These are phyloP conservation scores for Shinisaurus crocodilurus DNA, from an alignment of 2,113 vertebrate species.

Conservation along the genomic window DNA sequence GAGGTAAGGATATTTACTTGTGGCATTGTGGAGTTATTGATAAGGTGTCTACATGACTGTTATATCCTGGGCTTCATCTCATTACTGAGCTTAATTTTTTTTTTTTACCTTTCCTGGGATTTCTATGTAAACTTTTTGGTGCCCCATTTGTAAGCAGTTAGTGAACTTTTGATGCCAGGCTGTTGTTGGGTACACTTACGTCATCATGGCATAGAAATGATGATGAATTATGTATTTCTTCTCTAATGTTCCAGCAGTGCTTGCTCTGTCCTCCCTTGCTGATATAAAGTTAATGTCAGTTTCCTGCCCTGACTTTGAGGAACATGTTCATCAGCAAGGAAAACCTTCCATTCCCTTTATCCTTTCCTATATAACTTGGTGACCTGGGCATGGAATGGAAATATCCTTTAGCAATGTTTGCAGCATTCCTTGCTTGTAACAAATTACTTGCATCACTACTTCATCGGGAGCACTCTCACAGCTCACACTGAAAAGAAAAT, in stretches of 20 bases:
- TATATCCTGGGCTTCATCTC: slow-evolving; percentile 27
- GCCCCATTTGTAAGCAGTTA: slow-evolving; percentile 53
- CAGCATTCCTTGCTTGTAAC: background rate
- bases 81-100: background rate
- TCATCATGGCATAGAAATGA: slow-evolving; percentile 51
- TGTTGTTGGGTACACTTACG: slow-evolving; percentile 32
- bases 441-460: background rate
- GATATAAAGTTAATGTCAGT: slow-evolving; percentile 39
- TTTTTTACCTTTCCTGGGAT: background rate
- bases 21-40: slow-evolving; percentile 33
- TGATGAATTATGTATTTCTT: slow-evolving; percentile 65
- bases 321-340: background rate
- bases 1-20: slow-evolving; percentile 34
- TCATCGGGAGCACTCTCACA: background rate
- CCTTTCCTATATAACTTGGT: background rate
- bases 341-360: slow-evolving; percentile 10
- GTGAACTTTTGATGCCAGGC: slow-evolving; percentile 54
- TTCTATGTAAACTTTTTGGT: slow-evolving; percentile 33
- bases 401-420: background rate
- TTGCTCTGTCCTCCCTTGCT: slow-evolving; percentile 32
- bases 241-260: background rate
- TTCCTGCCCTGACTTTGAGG: slow-evolving; percentile 38
- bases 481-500: background rate
- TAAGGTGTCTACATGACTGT: slow-evolving; percentile 45
- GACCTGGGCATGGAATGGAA: background rate